Base-by-base conservation (phyloP, 2,888 invertebrate species). In the Frankliniella fusca region DNA sequence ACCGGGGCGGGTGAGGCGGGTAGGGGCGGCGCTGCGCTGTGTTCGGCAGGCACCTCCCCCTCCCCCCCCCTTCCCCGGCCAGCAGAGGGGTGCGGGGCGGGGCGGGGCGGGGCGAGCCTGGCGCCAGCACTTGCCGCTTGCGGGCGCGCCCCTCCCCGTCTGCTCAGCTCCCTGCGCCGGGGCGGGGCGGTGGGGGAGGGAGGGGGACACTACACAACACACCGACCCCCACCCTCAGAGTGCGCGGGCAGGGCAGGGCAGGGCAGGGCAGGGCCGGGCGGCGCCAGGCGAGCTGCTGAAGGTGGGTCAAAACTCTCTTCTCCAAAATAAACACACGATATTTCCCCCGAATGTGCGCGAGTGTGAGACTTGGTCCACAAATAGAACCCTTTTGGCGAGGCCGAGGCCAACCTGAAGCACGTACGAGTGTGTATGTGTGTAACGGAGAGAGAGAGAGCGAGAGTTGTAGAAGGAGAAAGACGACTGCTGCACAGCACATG, bases 301-400 rank as follows among this genome's bases (percentile, higher is more conserved):
- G 61, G 61, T 61, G 61, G 61, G 61, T 61, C 61, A 61, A 61
- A 61, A 38, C 38, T 38, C 61, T 61, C n/a, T 61, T 61, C 61
- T 61, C 61, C 61, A 61, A 61, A 61, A 61, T 61, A 61, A 61
- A 61, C 61, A 38, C 38, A 61, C 61, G 20, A 61, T 61, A 61
- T 20, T 61, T 61, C 61, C 61, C n/a, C 7, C n/a, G 61, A 15
- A 61, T 61, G 61, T 61, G 61, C 61, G 18, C 61, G 61, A 61
- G 61, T 61, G 61, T n/a, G 18, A 18, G 61, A 61, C 61, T 61
- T 61, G 61, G 18, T 61, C 61, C 61, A 61, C 61, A 61, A 61
- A 61, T 61, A 61, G 61, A 61, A 61, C 61, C 7, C 61, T 61
- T 61, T 61, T 7, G 61, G 61, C 61, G 61, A 18, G 61, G 61